Evolutionary conservation across 2,888 invertebrate genomes (phyloP).

Genomic region (Chalcosyrphus nemorum): DNA sequence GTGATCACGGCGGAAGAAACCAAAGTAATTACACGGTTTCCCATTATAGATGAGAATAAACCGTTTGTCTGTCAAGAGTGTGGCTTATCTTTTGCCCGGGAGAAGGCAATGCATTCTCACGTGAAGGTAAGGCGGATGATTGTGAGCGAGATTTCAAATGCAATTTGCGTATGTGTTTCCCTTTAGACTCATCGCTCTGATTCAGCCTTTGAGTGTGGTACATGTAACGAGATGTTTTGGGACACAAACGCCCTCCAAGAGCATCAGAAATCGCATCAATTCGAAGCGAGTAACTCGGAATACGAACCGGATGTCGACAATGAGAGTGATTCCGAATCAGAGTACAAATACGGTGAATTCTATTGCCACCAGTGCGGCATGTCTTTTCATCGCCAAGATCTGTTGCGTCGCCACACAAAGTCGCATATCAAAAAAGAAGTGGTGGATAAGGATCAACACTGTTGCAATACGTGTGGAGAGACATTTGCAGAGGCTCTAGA

Average conservation of each 20-base stretch:
- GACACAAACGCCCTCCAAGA: slow-evolving; percentile 84
- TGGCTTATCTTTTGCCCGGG: slow-evolving; percentile 90
- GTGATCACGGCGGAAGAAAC: slow-evolving; percentile 36
- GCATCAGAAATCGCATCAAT: slow-evolving; percentile 85
- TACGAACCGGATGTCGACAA: slow-evolving; percentile 80
- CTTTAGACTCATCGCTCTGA: slow-evolving; percentile 89
- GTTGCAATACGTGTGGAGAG: slow-evolving; percentile 91
- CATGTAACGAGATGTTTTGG: slow-evolving; percentile 93
- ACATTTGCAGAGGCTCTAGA: slow-evolving; percentile 89
- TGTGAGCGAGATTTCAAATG: background rate
- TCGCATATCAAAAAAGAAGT: slow-evolving; percentile 78
- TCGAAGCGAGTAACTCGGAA: slow-evolving; percentile 82
- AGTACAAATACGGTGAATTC: slow-evolving; percentile 85
- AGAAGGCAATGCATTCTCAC: slow-evolving; percentile 91
- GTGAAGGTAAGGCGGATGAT: slow-evolving; percentile 82
- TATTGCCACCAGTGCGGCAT: slow-evolving; percentile 90
- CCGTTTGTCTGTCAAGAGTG: slow-evolving; percentile 92
- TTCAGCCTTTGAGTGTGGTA: slow-evolving; percentile 90
- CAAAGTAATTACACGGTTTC: slow-evolving; percentile 80
- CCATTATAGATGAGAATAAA: slow-evolving; percentile 87
- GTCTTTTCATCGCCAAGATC: slow-evolving; percentile 89
- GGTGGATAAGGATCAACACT: slow-evolving; percentile 83
- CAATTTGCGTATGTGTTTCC: slow-evolving; percentile 5
- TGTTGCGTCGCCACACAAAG: slow-evolving; percentile 87
- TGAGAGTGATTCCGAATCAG: slow-evolving; percentile 83